These are phyloP conservation scores for Metallyticus violacea DNA, from an alignment of 2,888 invertebrate species.

Conservation along the genomic window DNA sequence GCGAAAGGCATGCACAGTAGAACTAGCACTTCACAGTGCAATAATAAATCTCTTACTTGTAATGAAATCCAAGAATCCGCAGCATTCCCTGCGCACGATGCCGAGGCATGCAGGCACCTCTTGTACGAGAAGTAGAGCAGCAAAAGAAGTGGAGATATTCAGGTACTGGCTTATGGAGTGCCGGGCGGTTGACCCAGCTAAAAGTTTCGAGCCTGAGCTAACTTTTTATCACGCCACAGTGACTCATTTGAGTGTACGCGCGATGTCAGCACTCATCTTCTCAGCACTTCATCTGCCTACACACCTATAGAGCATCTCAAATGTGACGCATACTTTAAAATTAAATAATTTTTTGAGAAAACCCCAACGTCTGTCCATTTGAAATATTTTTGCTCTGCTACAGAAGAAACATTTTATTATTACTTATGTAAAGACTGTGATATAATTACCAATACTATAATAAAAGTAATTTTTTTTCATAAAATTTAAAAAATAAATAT, in stretches of 20 bases:
- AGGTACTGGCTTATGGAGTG: background rate
- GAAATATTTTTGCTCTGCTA: no score
- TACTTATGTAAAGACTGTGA: no score
- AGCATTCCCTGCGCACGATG: background rate
- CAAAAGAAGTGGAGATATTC: background rate
- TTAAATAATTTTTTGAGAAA: no score
- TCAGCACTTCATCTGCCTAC: no score
- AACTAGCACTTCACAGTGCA: background rate
- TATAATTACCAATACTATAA: no score
- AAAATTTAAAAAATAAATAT: no score
- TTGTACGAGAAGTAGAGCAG: background rate
- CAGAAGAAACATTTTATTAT: no score
- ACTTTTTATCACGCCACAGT: background rate
- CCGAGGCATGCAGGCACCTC: background rate
- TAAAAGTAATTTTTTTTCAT: no score
- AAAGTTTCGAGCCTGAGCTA: background rate
- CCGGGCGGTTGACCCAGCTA: background rate
- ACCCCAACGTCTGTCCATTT: no score
- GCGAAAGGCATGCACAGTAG: background rate
- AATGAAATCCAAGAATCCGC: background rate
- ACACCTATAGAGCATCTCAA: no score
- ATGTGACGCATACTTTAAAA: no score
- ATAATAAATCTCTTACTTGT: background rate
- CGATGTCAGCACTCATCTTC: no score
- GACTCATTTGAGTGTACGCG: background rate